Evolutionary conservation across 2,113 vertebrate genomes (phyloP).

Genomic region (Sinocyclocheilus grahami): DNA sequence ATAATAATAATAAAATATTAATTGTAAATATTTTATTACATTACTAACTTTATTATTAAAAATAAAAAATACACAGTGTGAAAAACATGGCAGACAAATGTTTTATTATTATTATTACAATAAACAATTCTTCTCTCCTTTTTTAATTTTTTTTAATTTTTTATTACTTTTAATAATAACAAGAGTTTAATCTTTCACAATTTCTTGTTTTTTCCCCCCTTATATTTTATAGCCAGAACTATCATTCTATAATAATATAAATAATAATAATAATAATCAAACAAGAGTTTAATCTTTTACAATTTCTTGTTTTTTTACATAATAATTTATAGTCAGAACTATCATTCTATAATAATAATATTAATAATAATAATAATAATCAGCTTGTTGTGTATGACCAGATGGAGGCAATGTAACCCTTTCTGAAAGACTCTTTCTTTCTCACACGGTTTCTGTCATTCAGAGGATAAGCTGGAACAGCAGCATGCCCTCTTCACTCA

Average conservation of each 20-base stretch:
- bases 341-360: too few relatives aligned
- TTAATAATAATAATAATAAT: neutral
- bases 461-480: constrained; percentile 98
- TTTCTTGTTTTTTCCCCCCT: too few relatives aligned
- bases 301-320: too few relatives aligned
- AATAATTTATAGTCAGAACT: too few relatives aligned
- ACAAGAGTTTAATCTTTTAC: too few relatives aligned
- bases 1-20: too few relatives aligned
- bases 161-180: neutral
- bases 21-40: too few relatives aligned
- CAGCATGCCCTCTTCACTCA: constrained; percentile 95
- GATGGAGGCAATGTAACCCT: constrained; percentile 8
- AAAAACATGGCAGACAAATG: too few relatives aligned
- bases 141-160: neutral
- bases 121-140: neutral
- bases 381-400: neutral
- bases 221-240: too few relatives aligned
- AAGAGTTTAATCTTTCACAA: neutral
- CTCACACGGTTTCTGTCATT: constrained; percentile 36
- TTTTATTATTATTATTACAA: neutral
- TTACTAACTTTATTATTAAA: too few relatives aligned
- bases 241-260: too few relatives aligned
- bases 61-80: too few relatives aligned
- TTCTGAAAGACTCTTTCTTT: constrained; percentile 5
- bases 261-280: neutral